A percentile compares a stretch with the other conserved stretches of the same genome.
These are phyloP conservation scores for Apteryx mantelli DNA, from an alignment of 2,113 vertebrate species.

Conservation along the genomic window DNA sequence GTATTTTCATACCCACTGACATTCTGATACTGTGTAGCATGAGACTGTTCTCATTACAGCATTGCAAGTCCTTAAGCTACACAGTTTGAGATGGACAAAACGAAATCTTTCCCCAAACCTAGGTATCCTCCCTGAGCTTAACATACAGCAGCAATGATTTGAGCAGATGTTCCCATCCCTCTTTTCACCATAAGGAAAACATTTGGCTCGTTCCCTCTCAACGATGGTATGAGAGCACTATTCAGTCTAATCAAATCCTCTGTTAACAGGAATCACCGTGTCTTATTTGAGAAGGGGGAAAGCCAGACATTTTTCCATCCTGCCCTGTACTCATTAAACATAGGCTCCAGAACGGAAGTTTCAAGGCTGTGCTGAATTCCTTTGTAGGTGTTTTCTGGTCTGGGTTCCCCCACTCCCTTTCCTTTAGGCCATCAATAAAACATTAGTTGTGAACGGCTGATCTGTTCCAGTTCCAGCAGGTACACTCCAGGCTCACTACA, in stretches of 20 bases:
- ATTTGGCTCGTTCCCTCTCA: neutral
- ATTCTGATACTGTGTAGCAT: neutral
- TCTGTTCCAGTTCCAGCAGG: slow-evolving; percentile 39
- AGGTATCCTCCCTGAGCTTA: neutral
- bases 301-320: neutral
- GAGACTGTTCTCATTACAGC: neutral
- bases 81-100: neutral
- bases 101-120: neutral
- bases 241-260: neutral
- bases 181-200: neutral
- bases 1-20: neutral
- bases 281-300: neutral
- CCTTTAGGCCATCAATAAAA: slow-evolving; percentile 36
- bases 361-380: neutral
- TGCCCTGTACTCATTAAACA: neutral
- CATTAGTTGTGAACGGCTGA: neutral
- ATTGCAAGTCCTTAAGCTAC: neutral
- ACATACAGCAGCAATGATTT: neutral
- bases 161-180: neutral
- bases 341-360: neutral
- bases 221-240: neutral
- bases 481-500: slow-evolving; percentile 27
- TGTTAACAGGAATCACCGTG: neutral
- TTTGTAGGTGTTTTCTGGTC: neutral
- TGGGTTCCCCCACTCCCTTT: neutral